Evolutionary conservation across 1,140 invertebrate species (phyloP).

Genomic region (Pogonognathellus flavescens): DNA sequence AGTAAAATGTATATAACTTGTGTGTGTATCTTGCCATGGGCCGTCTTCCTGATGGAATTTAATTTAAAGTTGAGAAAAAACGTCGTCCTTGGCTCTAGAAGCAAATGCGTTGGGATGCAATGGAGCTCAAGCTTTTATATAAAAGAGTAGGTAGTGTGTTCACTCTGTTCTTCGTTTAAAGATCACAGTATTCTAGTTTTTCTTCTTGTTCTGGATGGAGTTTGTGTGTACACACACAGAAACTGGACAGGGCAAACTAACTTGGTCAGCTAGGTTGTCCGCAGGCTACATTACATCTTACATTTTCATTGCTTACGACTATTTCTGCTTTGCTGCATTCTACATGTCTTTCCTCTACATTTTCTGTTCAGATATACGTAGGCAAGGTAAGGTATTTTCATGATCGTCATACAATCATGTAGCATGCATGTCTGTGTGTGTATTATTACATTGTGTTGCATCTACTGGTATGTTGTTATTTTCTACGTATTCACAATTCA

Average conservation of each 20-base stretch:
- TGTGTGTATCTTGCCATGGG: conserved; percentile 10
- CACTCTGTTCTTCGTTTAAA: conserved; percentile 1
- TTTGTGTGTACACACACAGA: not conserved
- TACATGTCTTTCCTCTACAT: not conserved
- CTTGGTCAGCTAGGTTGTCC: conserved; percentile 21
- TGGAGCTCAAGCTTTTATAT: not conserved
- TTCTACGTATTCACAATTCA: not conserved
- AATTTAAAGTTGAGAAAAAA: conserved; percentile 49
- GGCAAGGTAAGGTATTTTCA: not conserved
- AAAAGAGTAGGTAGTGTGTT: conserved; percentile 1
- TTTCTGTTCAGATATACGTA: not conserved
- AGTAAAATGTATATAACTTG: not conserved
- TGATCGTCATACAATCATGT: not conserved
- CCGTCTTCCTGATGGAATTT: conserved; percentile 53
- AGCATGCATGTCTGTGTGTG: not conserved
- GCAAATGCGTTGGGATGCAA: conserved; percentile 31
- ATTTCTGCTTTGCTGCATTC: not conserved
- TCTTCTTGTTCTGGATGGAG: not conserved
- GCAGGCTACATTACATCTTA: conserved; percentile 43
- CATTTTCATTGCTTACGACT: not conserved
- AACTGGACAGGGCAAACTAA: conserved; percentile 48
- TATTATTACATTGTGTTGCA: not conserved
- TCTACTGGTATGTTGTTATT: not conserved
- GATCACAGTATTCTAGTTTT: not conserved
- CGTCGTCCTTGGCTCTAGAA: conserved; percentile 16